Conservation (phyloP, 2,113 vertebrate species). For the Asarcornis scutulata region DNA sequence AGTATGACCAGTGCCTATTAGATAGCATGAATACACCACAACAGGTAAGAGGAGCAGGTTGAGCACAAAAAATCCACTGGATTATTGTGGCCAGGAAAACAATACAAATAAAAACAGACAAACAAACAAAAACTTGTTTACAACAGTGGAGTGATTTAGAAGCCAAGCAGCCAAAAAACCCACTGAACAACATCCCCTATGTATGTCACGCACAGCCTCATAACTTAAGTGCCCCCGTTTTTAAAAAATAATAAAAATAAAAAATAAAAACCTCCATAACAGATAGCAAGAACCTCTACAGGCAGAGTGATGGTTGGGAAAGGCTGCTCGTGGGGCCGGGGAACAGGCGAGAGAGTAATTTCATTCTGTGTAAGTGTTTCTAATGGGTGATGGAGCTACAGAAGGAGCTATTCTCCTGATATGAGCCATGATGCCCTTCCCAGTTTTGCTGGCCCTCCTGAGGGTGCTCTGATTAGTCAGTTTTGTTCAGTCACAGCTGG, state of each 20-base stretch:
- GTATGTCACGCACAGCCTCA: neutral
- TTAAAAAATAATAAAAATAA: neutral
- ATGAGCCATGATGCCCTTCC: neutral
- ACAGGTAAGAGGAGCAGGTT: neutral
- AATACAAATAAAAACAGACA: neutral
- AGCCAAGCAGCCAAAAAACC: neutral
- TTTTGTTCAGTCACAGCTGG: slow-evolving; percentile 41
- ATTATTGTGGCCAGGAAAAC: neutral
- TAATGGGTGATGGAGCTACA: neutral
- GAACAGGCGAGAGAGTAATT: neutral
- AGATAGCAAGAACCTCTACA: neutral
- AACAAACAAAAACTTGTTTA: neutral
- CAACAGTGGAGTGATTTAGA: neutral
- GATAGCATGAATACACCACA: neutral
- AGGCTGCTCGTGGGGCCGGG: neutral
- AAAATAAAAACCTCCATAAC: neutral
- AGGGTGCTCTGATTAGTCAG: slow-evolving; percentile 19
- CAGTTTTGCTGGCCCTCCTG: neutral
- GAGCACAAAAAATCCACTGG: neutral
- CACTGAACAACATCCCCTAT: neutral
- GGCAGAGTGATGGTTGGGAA: neutral
- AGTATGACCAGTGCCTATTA: neutral
- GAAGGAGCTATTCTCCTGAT: neutral
- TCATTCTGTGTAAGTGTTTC: slow-evolving; percentile 16
- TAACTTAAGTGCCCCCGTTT: neutral